A percentile compares a stretch with the other conserved stretches of the same genome.
Conservation (phyloP, 2,888 invertebrate genomes). For the Neocrepidodera transversa region DNA sequence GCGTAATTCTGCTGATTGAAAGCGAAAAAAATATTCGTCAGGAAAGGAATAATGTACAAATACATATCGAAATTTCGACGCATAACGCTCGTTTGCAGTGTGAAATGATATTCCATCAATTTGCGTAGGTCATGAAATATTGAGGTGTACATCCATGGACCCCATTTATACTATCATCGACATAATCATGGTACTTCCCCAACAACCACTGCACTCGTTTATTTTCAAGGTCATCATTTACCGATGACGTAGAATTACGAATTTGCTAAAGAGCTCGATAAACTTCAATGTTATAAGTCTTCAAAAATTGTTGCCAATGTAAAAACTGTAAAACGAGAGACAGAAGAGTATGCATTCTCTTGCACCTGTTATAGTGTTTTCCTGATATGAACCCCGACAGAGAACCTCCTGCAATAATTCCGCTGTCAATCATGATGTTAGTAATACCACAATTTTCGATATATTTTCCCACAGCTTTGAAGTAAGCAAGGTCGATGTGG, state of each 20-base stretch:
- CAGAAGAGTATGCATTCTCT: slow-evolving; percentile 21
- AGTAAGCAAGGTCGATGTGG: slow-evolving; percentile 41
- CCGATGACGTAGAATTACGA: not conserved
- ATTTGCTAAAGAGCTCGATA: not conserved
- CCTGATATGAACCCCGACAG: slow-evolving; percentile 21
- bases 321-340: slow-evolving; percentile 9
- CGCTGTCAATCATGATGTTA: slow-evolving; percentile 14
- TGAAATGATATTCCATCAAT: slow-evolving; percentile 6
- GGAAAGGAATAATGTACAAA: slow-evolving; percentile 7
- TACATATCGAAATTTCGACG: slow-evolving; percentile 11
- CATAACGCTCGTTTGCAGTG: slow-evolving; percentile 1
- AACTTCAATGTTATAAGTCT: not conserved
- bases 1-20: slow-evolving; percentile 19
- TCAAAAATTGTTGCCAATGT: too few relatives aligned
- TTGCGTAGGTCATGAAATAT: slow-evolving; percentile 7
- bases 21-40: slow-evolving; percentile 7
- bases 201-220: too few relatives aligned
- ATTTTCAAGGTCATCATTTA: slow-evolving; percentile 10
- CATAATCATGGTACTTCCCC: too few relatives aligned
- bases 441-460: slow-evolving; percentile 20
- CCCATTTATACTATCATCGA: too few relatives aligned
- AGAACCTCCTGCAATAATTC: slow-evolving; percentile 19
- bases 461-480: slow-evolving; percentile 37
- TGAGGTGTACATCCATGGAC: not conserved
- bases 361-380: slow-evolving; percentile 27